Evolutionary conservation across 2,797 vertebrate genomes (phyloP).

Genomic region (Phoxinus dragarum): DNA sequence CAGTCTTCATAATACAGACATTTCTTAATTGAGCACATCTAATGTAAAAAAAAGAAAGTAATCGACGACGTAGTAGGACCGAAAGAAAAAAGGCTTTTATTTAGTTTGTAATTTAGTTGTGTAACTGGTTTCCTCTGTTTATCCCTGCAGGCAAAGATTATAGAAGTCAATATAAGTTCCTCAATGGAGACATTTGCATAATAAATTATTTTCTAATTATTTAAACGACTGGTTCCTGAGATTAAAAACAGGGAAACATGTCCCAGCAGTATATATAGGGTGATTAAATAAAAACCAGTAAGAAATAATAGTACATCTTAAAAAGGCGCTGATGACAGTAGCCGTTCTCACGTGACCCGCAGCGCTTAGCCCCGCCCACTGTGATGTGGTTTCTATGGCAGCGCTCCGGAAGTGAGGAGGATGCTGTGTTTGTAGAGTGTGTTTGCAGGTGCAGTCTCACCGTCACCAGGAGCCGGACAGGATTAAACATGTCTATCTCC

Average conservation of each 20-base stretch:
- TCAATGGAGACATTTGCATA: background rate
- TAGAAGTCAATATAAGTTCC: background rate
- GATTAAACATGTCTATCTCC: slow-evolving; percentile 77
- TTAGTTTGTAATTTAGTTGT: background rate
- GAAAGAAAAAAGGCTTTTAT: too few species aligned
- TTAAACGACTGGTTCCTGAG: background rate
- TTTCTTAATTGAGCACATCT: background rate
- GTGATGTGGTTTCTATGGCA: background rate
- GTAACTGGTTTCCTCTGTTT: background rate
- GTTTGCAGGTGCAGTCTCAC: background rate
- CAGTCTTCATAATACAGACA: background rate
- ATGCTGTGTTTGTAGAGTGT: background rate
- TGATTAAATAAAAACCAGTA: background rate
- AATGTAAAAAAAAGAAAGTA: background rate
- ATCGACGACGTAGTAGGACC: background rate
- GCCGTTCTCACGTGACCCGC: background rate
- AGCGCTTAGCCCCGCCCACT: background rate
- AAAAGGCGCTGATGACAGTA: background rate
- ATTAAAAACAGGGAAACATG: background rate
- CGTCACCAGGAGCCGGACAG: background rate
- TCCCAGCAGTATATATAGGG: background rate
- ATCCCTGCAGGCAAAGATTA: background rate
- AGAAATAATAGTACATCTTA: background rate
- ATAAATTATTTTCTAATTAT: background rate
- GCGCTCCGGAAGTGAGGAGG: background rate